A percentile compares a stretch with the other conserved stretches of the same genome.
Conservation (phyloP, 1,140 invertebrate genomes). For the Orchesella cincta region DNA sequence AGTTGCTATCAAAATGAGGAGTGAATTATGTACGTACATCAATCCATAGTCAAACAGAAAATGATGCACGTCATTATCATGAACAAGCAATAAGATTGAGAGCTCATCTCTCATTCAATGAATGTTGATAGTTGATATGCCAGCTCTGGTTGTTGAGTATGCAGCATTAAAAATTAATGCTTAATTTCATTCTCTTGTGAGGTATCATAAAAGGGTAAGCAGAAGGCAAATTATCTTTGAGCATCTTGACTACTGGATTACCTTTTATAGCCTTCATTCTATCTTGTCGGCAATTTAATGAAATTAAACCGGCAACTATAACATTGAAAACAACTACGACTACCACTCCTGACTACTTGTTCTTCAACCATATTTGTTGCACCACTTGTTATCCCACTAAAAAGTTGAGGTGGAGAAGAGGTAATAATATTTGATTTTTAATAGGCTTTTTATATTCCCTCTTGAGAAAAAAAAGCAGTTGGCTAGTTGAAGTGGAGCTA, state of each 20-base stretch:
- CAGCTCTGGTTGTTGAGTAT: too few relatives aligned
- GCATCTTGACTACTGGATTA: constrained; percentile 28
- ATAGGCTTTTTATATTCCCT: constrained; percentile 18
- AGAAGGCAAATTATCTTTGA: constrained; percentile 19
- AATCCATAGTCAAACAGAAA: too few relatives aligned
- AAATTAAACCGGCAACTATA: constrained; percentile 28
- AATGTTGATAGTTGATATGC: too few relatives aligned
- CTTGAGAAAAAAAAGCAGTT: constrained; percentile 17
- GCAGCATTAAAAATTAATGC: too few relatives aligned
- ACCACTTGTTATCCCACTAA: constrained; percentile 14
- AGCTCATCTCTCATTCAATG: too few relatives aligned
- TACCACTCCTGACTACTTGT: constrained; percentile 11
- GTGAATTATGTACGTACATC: too few relatives aligned
- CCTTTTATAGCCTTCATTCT: constrained; percentile 29
- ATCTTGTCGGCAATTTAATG: constrained; percentile 30
- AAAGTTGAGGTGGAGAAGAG: constrained; percentile 13
- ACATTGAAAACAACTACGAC: neutral
- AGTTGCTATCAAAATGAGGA: too few relatives aligned
- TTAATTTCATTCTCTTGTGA: neutral
- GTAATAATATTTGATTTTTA: constrained; percentile 30
- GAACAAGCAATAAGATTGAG: too few relatives aligned
- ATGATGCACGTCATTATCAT: too few relatives aligned
- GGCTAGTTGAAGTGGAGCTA: neutral
- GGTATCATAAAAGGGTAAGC: constrained; percentile 15
- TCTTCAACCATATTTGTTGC: constrained; percentile 17